These are phyloP conservation scores for Hemicordylus capensis DNA, from an alignment of 2,113 vertebrate species.

Conservation along the genomic window DNA sequence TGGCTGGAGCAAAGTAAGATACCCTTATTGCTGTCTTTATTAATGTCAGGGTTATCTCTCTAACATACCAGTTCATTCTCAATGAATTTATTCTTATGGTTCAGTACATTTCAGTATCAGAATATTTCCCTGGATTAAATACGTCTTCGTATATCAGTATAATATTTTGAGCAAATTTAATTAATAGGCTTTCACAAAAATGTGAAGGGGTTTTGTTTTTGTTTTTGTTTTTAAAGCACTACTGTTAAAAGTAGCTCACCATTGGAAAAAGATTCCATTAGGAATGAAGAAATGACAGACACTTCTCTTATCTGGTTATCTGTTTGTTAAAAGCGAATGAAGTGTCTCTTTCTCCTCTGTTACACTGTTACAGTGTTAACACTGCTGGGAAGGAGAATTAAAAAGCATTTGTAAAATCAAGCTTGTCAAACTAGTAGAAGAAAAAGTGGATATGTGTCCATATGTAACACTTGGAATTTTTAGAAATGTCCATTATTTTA, in stretches of 20 bases:
- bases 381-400: background rate
- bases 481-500: background rate
- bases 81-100: background rate
- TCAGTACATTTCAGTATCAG: background rate
- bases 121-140: slow-evolving; percentile 11
- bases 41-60: background rate
- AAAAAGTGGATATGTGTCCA: background rate
- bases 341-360: slow-evolving; percentile 16
- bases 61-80: background rate
- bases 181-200: background rate
- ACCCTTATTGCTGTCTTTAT: background rate
- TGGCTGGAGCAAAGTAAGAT: background rate
- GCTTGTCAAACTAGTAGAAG: rapidly evolving
- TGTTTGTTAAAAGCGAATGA: slow-evolving; percentile 15
- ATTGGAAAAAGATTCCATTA: slow-evolving; percentile 36
- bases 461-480: rapidly evolving
- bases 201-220: background rate
- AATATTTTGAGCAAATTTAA: background rate
- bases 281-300: background rate
- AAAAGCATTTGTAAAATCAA: background rate
- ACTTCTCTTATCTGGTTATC: slow-evolving; percentile 9
- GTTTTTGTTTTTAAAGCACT: background rate
- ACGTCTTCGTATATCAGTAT: slow-evolving; percentile 5
- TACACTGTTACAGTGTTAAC: background rate
- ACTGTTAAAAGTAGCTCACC: slow-evolving; percentile 17